These are phyloP conservation scores for Fragum fragum DNA, from an alignment of 2,888 invertebrate species.

Conservation along the genomic window DNA sequence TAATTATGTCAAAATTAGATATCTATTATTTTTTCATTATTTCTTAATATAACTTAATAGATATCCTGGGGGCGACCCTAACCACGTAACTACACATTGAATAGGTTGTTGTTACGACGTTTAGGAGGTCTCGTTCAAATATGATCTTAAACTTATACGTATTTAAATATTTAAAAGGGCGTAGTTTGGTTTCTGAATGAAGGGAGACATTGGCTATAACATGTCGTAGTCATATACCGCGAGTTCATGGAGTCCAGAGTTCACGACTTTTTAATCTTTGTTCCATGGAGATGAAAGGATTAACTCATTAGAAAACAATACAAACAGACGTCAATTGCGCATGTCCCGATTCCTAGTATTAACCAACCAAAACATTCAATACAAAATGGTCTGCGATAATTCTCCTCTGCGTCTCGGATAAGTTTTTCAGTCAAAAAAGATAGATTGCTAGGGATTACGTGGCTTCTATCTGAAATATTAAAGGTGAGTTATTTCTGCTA, in stretches of 20 bases:
- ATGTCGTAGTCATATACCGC: not conserved
- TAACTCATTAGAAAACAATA: slow-evolving; percentile 17
- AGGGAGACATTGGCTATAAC: not conserved
- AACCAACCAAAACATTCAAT: not conserved
- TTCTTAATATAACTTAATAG: no score
- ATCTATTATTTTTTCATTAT: no score
- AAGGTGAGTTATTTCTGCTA: not conserved
- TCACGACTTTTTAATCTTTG: slow-evolving; percentile 46
- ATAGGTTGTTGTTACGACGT: no score
- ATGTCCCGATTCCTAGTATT: slow-evolving; percentile 21
- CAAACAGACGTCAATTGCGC: slow-evolving; percentile 21
- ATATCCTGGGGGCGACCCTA: no score
- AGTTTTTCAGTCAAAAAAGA: slow-evolving; percentile 16
- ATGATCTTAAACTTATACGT: no score
- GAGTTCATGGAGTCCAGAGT: slow-evolving; percentile 26
- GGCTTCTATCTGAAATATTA: slow-evolving; percentile 16
- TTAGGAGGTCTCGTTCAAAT: no score
- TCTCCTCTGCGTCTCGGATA: slow-evolving; percentile 5
- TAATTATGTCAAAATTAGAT: no score
- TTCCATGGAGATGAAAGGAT: slow-evolving; percentile 48
- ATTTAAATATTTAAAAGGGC: no score
- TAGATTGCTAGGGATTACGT: slow-evolving; percentile 29
- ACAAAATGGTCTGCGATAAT: slow-evolving; percentile 9
- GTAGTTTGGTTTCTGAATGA: no score
- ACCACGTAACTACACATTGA: no score